phyloP scores from a whole-genome alignment of 1,140 invertebrate species.

The Bombus polaris region DNA sequence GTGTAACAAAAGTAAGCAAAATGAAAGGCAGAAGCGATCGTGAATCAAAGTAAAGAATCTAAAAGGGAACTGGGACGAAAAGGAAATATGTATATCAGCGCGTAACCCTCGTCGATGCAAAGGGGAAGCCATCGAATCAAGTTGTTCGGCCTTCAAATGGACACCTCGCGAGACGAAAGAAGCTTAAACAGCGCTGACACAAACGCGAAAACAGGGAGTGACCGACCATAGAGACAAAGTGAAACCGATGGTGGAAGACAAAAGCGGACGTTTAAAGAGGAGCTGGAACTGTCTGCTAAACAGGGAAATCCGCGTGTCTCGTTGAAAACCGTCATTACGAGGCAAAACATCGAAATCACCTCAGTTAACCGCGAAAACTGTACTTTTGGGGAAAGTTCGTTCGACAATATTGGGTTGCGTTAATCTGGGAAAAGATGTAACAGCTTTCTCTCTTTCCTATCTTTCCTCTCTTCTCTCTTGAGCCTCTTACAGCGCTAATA shows the following conservation, averaged over 20 bases:
- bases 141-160: no score
- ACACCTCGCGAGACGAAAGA: background rate
- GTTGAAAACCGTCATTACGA: background rate
- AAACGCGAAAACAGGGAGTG: background rate
- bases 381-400: background rate
- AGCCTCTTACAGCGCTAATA: background rate
- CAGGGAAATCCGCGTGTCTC: background rate
- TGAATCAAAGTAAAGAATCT: background rate
- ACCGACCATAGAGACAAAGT: background rate
- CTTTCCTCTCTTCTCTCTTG: background rate
- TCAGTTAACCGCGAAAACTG: background rate
- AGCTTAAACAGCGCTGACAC: background rate
- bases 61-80: background rate
- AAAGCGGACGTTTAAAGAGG: conserved; percentile 5
- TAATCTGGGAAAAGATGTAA: conserved; percentile 11
- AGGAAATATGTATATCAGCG: background rate
- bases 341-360: background rate
- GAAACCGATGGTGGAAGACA: background rate
- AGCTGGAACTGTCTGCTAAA: conserved; percentile 21
- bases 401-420: conserved; percentile 38
- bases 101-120: background rate
- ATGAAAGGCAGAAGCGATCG: background rate
- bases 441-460: background rate
- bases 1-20: background rate
- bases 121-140: background rate